Conservation (phyloP, 2,113 vertebrate species). For the Steatornis caripensis region DNA sequence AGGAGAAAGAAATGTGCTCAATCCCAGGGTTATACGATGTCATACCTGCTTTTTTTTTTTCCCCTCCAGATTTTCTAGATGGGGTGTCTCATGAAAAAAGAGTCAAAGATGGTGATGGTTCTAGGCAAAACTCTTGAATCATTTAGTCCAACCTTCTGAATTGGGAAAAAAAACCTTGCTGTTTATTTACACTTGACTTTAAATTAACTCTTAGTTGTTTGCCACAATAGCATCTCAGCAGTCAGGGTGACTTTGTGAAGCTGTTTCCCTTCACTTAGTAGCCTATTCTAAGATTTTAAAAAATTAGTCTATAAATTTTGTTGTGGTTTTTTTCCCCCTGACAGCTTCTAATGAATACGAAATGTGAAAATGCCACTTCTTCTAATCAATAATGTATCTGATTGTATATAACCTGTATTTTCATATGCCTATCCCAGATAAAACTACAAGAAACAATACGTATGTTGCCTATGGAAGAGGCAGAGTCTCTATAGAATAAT, state of each 20-base stretch:
- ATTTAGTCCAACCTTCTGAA: neutral
- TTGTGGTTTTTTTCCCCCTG: rapidly evolving
- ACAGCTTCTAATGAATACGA: neutral
- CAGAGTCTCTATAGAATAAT: neutral
- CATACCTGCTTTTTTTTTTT: neutral
- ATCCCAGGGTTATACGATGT: neutral
- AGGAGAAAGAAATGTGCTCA: neutral
- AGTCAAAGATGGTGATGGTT: neutral
- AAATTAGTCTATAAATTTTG: neutral
- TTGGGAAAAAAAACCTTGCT: neutral
- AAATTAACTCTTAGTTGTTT: neutral
- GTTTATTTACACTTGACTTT: neutral
- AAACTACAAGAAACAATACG: neutral
- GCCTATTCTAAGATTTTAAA: neutral
- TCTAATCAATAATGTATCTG: neutral
- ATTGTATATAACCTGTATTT: neutral
- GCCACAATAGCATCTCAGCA: neutral
- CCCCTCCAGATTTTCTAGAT: neutral
- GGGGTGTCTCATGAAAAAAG: neutral
- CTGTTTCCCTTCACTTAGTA: neutral
- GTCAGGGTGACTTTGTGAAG: neutral
- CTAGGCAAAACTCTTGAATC: neutral
- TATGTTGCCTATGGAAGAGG: neutral
- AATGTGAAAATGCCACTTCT: neutral
- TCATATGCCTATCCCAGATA: neutral